Base-by-base conservation (phyloP, 2,888 invertebrate species). In the Apodemia zela region DNA sequence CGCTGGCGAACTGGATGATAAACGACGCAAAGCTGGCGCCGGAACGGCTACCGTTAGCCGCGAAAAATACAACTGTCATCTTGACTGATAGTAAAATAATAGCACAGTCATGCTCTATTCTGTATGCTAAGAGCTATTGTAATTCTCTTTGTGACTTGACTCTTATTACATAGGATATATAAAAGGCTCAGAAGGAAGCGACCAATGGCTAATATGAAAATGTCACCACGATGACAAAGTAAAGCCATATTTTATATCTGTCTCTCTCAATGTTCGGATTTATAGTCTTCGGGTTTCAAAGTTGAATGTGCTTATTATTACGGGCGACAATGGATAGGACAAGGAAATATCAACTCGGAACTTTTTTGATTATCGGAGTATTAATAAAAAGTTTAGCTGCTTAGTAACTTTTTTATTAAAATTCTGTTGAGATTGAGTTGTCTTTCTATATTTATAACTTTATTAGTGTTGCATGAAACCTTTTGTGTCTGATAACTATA, bases 1-100 rank as follows among this genome's bases (percentile, higher is more conserved):
- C 75, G 76, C 77, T 77, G 76, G 78, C 76, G 73, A 76, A 82
- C 80, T 81, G 78, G 80, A 89, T 91, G 88, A 91, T 88, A 88
- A 89, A 90, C 82, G 89, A 89, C 75, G 76, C 68, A 64, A 72
- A 82, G 82, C 68, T 73, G 87, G 88, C 90, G 89, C 85, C 87
- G 78, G 75, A 78, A 76, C 84, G 88, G 82, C 89, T 86, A 84
- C 81, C 83, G 82, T 78, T 86, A 84, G 82, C 79, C 87, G 82
- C 87, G 87, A 88, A 91, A 91, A 89, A 91, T 86, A 87, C 84
- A 81, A 87, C 84, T 90, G 87, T 89, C 89, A 89, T 91, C 86
- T 89, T 90, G 90, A 90, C 81, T 85, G 88, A 90, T 89, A 85
- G 83, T 81, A 80, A 87, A 89, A 88, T 87, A 90, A 88, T 81